Base-by-base conservation (phyloP, 2,888 invertebrate genomes). In the Podotricha telesiphe region DNA sequence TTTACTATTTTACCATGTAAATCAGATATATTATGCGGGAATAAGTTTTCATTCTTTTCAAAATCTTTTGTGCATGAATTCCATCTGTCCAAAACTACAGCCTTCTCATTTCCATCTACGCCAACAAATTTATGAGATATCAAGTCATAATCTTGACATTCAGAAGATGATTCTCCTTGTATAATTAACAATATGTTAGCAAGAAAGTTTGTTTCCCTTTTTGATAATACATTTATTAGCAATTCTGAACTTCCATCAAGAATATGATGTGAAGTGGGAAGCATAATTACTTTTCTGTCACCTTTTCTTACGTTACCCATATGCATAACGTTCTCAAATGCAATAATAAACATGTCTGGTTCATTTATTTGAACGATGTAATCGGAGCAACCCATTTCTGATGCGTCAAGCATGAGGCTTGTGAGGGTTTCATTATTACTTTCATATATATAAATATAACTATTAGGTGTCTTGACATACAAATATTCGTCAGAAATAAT, bases 361-460 rank as follows among this genome's bases (percentile, higher is more conserved):
- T 92, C 76, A 64, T 75, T 72, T 80, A 89, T 80, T 72, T 80
- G 80, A 11, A 93, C 82, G 5, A 93, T 80, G 68, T 91, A 93
- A 80, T 91, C 93, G 13, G 91, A 91, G 78, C 94, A 94, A 13
- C 93, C 93, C 53, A 82, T 85, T 80, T 93, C 93, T 1, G 89
- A 88, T 1, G 85, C 82, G 28, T 80, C 72, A 0, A 88, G 67
- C 71, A 91, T 75, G 59, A 83, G 79, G 11, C 80, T 64, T 10
- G 78, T 73, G 0, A 90, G 73, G 67, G 76, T 75, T 37, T 79
- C 75, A 48, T 75, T 78, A 2, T 76, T 75, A 68, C 82, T 79
- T 4, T 80, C 80, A 42, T 72, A 67, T 22, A 90, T 77, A 64
- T 78, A 78, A 17, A 82, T 82, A 67, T 83, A 85, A 70, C 75